phyloP scores from a whole-genome alignment of 2,113 vertebrate species.

The Xyliphius kryptos region DNA sequence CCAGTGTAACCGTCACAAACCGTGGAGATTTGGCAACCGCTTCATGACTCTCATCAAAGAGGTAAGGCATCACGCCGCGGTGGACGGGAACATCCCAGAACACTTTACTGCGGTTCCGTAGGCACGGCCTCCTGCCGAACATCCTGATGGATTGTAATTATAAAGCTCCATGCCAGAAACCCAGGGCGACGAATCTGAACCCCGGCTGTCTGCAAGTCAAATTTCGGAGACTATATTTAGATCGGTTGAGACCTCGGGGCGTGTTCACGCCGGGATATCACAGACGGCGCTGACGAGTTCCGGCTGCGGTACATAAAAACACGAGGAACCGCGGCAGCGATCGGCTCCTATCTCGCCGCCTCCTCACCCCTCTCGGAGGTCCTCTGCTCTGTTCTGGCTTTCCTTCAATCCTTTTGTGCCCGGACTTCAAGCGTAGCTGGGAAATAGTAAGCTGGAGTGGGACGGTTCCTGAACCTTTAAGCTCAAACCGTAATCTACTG shows the following conservation, averaged over 20 bases:
- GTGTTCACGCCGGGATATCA: too few relatives aligned
- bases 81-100: too few relatives aligned
- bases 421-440: constrained; percentile 19
- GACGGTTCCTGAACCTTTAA: background rate
- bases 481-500: constrained; percentile 1
- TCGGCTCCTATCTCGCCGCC: background rate
- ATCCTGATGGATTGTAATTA: too few relatives aligned
- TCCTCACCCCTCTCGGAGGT: constrained; percentile 3
- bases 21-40: constrained; percentile 93
- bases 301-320: constrained; percentile 39
- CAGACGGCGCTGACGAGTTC: too few relatives aligned
- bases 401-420: constrained; percentile 21
- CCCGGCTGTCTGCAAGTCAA: too few relatives aligned
- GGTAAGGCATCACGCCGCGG: too few relatives aligned
- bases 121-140: too few relatives aligned
- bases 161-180: too few relatives aligned
- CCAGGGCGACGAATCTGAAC: too few relatives aligned
- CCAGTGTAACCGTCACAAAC: constrained; percentile 97
- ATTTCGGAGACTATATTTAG: too few relatives aligned
- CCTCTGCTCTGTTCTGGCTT: background rate
- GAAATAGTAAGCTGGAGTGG: constrained; percentile 4
- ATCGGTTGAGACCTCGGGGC: too few relatives aligned
- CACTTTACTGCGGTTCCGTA: too few relatives aligned
- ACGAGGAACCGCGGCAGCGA: constrained; percentile 21
- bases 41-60: constrained; percentile 98